Percentiles rank a stretch among this genome's conserved stretches.
These are phyloP conservation scores for Cyrtodaria siliqua DNA, from an alignment of 2,888 invertebrate species.

Conservation along the genomic window DNA sequence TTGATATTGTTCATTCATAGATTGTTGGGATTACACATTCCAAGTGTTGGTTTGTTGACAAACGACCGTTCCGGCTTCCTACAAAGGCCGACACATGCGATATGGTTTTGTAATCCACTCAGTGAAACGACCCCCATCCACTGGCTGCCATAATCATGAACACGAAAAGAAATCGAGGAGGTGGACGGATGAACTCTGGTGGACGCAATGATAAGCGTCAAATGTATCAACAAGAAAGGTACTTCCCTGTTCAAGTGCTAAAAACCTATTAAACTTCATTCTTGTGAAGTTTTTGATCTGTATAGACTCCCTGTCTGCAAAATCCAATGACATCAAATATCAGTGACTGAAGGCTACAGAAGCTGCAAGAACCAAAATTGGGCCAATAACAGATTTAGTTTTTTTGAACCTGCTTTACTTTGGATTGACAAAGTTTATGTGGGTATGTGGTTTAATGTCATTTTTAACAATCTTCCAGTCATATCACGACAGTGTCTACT, in stretches of 20 bases:
- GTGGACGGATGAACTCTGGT: slow-evolving; percentile 49
- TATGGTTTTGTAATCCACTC: slow-evolving; percentile 47
- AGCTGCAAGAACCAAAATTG: no score
- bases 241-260: neutral
- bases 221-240: slow-evolving; percentile 57
- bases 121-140: slow-evolving; percentile 32
- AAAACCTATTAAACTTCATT: no score
- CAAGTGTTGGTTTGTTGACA: slow-evolving; percentile 7
- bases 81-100: slow-evolving; percentile 13
- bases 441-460: no score
- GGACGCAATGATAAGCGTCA: slow-evolving; percentile 48
- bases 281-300: no score
- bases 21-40: neutral
- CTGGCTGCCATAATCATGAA: slow-evolving; percentile 62
- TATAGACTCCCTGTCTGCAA: no score
- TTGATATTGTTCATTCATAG: slow-evolving; percentile 25
- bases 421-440: no score
- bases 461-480: no score
- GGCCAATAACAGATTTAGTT: no score
- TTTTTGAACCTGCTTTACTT: no score
- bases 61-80: slow-evolving; percentile 18
- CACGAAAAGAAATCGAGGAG: slow-evolving; percentile 48
- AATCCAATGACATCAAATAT: no score
- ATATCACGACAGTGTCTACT: no score
- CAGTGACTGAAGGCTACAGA: neutral